Evolutionary conservation across 1,140 invertebrate species (phyloP).

Genomic region (Coelopa frigida): DNA sequence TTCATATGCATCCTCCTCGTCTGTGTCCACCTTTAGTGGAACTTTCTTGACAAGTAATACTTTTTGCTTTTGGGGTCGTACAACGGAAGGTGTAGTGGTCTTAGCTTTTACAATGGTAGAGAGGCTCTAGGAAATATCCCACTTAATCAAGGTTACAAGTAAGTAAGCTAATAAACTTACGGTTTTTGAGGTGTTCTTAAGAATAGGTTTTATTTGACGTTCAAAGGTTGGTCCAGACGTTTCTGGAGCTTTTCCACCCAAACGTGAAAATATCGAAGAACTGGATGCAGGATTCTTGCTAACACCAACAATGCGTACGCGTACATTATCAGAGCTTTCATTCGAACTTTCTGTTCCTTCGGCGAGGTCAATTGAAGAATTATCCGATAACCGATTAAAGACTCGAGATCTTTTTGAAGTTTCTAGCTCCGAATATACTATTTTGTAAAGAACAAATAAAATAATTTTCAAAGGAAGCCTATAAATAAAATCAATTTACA

Average conservation of each 20-base stretch:
- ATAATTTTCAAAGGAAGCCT: background rate
- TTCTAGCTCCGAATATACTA: slow-evolving; percentile 41
- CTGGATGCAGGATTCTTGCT: slow-evolving; percentile 11
- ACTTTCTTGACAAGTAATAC: slow-evolving; percentile 42
- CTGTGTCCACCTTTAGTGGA: slow-evolving; percentile 27
- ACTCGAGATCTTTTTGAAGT: slow-evolving; percentile 27
- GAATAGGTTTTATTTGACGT: slow-evolving; percentile 39
- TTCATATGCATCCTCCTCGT: slow-evolving; percentile 15
- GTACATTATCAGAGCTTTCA: slow-evolving; percentile 9
- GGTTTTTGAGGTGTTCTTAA: slow-evolving; percentile 31
- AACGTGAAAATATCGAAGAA: slow-evolving; percentile 37
- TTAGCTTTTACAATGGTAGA: slow-evolving; percentile 34
- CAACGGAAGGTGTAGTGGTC: slow-evolving; percentile 9
- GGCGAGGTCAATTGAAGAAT: slow-evolving; percentile 13
- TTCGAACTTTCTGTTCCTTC: no score
- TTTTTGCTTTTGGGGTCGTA: slow-evolving; percentile 28
- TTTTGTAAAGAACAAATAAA: no score
- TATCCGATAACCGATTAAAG: slow-evolving; percentile 28
- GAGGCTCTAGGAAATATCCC: background rate
- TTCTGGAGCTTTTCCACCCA: slow-evolving; percentile 27
- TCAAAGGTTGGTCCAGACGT: slow-evolving; percentile 11
- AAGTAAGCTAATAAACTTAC: background rate
- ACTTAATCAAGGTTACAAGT: background rate
- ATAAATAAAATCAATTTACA: slow-evolving; percentile 19
- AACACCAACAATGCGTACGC: slow-evolving; percentile 21